Evolutionary conservation across 2,113 vertebrate genomes (phyloP), one percentile per base, ranked within the genome.

Genomic region (Myotis davidii): DNA sequence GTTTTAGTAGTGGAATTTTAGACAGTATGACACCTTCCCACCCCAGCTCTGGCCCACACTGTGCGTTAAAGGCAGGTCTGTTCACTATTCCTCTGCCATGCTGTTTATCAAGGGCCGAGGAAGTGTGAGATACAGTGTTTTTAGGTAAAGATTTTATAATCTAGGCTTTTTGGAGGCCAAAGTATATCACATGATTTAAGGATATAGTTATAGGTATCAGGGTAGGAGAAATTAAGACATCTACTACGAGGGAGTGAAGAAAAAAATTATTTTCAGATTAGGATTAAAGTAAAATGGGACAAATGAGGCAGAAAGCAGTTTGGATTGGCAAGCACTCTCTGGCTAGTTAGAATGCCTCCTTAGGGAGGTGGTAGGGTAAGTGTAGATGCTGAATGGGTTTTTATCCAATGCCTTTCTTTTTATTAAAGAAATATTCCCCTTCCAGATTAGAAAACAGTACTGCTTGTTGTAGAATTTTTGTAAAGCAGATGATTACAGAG

Each of bases 221-320:
- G 73, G 11, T 9, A 59, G 39, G 64, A 95, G 83, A 86, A 91
- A 89, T 91, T 77, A 94, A 89, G 77, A 52, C 25, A 69, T 17
- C 64, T 13, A 34, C n/a, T 34, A 27, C 16, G 27, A 82, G 83
- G 11, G 34, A 90, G 77, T 12, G 52, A 32, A 69, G 50, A 34
- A 90, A 82, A 29, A 11, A 9, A n/a, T 39, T 69, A 76, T 73
- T 92, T 93, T 79, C 82, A 93, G 23, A 70, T 95, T 56, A 92
- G 11, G 82, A 73, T 85, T 83, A 52, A 89, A 94, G 25, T 90
- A 73, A 67, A 69, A 82, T 78, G 69, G 21, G 85, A 78, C 6
- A 34, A 59, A 59, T 48, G 56, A 81, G 79, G 56, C 50, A 84
- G 87, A 74, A 83, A 85, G 65, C 29, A 85, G 54, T 65, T 83